These are phyloP conservation scores for Atethmia centrago DNA, from an alignment of 2,888 invertebrate genomes.

Conservation along the genomic window DNA sequence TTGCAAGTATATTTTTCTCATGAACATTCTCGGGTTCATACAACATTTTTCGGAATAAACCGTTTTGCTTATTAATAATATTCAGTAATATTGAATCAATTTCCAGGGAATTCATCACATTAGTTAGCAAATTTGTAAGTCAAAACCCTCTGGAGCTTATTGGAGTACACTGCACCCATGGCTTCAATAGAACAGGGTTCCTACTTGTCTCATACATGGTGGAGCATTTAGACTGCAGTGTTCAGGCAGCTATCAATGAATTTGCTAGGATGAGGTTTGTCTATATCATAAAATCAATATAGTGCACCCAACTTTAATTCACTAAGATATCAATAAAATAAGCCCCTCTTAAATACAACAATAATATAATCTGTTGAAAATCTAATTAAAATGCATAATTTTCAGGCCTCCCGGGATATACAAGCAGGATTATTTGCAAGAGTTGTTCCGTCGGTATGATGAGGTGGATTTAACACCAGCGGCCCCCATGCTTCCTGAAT, in stretches of 20 bases:
- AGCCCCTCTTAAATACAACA: neutral
- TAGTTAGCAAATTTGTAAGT: conserved; percentile 94
- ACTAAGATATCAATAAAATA: neutral
- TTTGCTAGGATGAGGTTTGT: conserved; percentile 93
- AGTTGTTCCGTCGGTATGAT: conserved; percentile 95
- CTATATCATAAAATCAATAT: neutral
- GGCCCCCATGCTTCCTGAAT: conserved; percentile 95
- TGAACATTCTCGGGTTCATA: too few relatives aligned
- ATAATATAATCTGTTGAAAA: neutral
- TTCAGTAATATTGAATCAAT: neutral
- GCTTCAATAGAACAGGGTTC: conserved; percentile 99
- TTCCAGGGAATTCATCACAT: conserved; percentile 93
- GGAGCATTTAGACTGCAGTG: conserved; percentile 94
- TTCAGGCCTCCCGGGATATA: conserved; percentile 98
- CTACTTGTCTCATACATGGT: conserved; percentile 97
- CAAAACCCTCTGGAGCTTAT: conserved; percentile 95
- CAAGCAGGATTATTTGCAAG: conserved; percentile 98
- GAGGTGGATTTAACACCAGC: conserved; percentile 92
- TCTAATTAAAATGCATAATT: conserved; percentile 4
- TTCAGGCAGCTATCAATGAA: conserved; percentile 95
- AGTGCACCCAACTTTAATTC: neutral
- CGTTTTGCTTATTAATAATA: too few relatives aligned
- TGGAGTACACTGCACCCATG: conserved; percentile 99
- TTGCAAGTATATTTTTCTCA: neutral
- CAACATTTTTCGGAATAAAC: too few relatives aligned